Percentiles rank a stretch among this genome's conserved stretches.
Conservation (phyloP, 2,888 invertebrate genomes). For the Trachelus stipa region DNA sequence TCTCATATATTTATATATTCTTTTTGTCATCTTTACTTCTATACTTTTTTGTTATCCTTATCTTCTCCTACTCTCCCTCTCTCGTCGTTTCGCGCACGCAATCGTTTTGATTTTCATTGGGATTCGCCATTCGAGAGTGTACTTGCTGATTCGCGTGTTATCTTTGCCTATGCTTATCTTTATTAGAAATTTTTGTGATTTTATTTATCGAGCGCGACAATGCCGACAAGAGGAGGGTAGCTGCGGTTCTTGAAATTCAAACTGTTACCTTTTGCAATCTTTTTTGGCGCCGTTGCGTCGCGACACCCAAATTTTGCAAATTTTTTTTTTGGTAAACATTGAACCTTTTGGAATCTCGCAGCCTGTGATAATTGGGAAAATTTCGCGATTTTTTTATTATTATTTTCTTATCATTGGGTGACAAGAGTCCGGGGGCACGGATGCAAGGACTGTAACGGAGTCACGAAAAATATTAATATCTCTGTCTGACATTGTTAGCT, state of each 20-base stretch:
- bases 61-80: neutral
- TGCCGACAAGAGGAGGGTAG: neutral
- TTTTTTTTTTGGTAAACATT: neutral
- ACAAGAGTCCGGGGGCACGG: slow-evolving; percentile 8
- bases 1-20: neutral
- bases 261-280: neutral
- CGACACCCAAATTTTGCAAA: neutral
- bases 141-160: neutral
- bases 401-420: slow-evolving; percentile 1
- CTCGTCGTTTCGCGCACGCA: neutral
- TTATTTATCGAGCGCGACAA: neutral
- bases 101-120: neutral
- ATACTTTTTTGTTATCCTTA: neutral
- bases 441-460: neutral
- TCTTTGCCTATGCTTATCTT: neutral
- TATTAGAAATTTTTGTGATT: neutral
- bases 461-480: neutral
- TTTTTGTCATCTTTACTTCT: neutral
- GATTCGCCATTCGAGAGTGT: neutral
- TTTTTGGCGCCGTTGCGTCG: too few species aligned
- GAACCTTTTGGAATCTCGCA: neutral
- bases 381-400: neutral
- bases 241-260: neutral
- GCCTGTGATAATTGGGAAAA: neutral
- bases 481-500: neutral